Evolutionary conservation across 2,113 vertebrate genomes (phyloP).

Genomic region (Choloepus hoffmanni): DNA sequence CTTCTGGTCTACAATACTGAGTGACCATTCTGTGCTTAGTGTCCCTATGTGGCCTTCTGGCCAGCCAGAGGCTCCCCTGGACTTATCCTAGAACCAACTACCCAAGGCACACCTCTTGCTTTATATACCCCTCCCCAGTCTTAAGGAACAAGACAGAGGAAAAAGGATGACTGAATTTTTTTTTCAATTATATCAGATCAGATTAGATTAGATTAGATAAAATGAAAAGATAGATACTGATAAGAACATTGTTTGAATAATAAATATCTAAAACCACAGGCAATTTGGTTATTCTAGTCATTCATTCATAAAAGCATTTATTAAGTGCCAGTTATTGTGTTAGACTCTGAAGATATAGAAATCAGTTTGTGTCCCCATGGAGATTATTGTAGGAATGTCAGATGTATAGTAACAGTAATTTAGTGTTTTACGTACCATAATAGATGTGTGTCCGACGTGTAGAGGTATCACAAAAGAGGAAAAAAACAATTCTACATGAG

Average conservation of each 20-base stretch:
- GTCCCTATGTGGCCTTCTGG: neutral
- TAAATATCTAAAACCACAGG: neutral
- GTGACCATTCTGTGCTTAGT: neutral
- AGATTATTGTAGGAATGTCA: neutral
- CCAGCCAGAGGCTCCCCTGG: neutral
- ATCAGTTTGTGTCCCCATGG: neutral
- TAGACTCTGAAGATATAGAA: neutral
- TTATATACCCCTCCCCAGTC: neutral
- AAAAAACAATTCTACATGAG: neutral
- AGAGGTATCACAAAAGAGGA: neutral
- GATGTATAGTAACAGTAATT: constrained; percentile 23
- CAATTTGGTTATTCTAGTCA: neutral
- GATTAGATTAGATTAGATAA: neutral
- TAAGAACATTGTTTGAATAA: neutral
- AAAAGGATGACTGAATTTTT: neutral
- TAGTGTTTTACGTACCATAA: neutral
- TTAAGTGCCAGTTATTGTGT: neutral
- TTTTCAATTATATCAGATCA: neutral
- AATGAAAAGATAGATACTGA: neutral
- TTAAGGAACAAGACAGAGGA: neutral
- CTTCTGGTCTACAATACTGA: neutral
- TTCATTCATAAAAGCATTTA: constrained; percentile 20
- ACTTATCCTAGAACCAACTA: neutral
- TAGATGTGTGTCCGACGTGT: neutral
- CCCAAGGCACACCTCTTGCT: neutral